Percentiles rank a stretch among this genome's conserved stretches.
Conservation (phyloP, 2,113 vertebrate genomes). For the Cebidichthys violaceus region DNA sequence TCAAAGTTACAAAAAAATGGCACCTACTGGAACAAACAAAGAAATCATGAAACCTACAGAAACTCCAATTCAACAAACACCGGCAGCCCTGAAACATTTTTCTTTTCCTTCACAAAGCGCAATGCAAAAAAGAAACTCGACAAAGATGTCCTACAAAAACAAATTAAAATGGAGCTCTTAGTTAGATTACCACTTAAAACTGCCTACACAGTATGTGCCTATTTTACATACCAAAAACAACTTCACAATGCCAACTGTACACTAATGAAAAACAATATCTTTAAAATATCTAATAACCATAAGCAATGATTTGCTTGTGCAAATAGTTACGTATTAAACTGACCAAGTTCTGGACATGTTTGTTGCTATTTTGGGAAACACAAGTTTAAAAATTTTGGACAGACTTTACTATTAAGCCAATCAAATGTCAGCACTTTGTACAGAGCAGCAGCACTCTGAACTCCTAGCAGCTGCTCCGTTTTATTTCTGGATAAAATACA, state of each 20-base stretch:
- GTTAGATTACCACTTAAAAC: neutral
- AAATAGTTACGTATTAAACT: neutral
- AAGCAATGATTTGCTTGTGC: neutral
- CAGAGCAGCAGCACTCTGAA: neutral
- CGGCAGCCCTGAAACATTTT: neutral
- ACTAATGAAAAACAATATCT: neutral
- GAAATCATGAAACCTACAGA: neutral
- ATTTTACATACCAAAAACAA: neutral
- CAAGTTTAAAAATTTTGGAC: neutral
- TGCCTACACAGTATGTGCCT: neutral
- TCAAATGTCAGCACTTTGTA: neutral
- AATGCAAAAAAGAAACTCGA: neutral
- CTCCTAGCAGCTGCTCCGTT: neutral
- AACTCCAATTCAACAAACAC: neutral
- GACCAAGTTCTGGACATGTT: neutral
- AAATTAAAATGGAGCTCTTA: neutral
- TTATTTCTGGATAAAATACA: neutral
- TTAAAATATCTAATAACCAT: no score
- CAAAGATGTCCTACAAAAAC: neutral
- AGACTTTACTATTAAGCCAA: neutral
- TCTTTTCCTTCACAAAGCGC: neutral
- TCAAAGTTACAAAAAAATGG: neutral
- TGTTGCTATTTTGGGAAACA: neutral
- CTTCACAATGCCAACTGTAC: neutral
- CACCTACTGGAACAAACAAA: neutral